These are phyloP conservation scores for Pollimyrus isidori DNA, from an alignment of 2,113 vertebrate species.

Conservation along the genomic window DNA sequence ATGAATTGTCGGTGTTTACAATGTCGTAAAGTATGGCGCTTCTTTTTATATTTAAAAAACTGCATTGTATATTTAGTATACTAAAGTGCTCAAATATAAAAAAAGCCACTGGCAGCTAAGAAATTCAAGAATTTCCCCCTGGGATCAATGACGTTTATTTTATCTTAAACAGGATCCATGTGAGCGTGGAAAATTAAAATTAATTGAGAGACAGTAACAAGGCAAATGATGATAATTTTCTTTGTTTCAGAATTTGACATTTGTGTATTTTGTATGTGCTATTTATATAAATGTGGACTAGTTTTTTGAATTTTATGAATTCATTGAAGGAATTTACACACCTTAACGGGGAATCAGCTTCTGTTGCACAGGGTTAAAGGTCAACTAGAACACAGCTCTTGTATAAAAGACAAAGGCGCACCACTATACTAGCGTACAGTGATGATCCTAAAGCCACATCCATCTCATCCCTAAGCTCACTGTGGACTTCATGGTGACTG, in stretches of 20 bases:
- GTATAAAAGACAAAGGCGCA: background rate
- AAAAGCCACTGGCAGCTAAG: background rate
- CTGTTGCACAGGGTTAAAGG: background rate
- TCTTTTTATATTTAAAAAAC: background rate
- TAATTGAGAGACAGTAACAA: background rate
- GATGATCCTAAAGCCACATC: background rate
- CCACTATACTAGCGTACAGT: background rate
- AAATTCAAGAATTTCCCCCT: background rate
- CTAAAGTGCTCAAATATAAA: background rate
- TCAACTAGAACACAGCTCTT: background rate
- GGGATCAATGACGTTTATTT: background rate
- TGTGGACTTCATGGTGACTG: background rate
- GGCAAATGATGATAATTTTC: background rate
- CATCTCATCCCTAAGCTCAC: background rate
- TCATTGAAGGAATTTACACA: background rate
- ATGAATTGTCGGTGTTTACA: background rate
- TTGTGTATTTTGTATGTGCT: background rate
- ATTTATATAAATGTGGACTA: background rate
- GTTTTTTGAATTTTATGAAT: background rate
- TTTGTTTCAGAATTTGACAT: background rate
- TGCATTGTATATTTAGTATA: background rate
- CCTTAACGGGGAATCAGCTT: background rate
- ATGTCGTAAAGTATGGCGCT: background rate
- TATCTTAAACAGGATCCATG: background rate
- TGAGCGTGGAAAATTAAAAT: background rate